A percentile compares a stretch with the other conserved stretches of the same genome.
Evolutionary conservation across 1,140 invertebrate species (phyloP).

Genomic region (Trachymyrmex septentrionalis): DNA sequence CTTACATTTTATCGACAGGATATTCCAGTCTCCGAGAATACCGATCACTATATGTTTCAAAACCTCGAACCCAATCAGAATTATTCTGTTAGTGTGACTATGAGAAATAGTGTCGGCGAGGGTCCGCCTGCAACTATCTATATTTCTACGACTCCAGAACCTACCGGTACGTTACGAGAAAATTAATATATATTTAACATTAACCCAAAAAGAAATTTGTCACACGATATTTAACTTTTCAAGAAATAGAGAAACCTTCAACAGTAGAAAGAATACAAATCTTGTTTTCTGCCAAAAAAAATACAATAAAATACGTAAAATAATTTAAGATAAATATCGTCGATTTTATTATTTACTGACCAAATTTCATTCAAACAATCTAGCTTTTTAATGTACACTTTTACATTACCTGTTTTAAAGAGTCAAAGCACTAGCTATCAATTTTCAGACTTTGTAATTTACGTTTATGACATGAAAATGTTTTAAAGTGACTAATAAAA

Average conservation of each 20-base stretch:
- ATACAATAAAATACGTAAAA: not conserved
- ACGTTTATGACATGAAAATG: not conserved
- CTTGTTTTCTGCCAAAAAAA: not conserved
- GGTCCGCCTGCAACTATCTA: conserved; percentile 90
- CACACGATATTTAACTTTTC: not conserved
- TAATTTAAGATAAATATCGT: not conserved
- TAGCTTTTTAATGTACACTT: not conserved
- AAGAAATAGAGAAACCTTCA: not conserved
- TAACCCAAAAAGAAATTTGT: not conserved
- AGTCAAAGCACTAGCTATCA: not conserved
- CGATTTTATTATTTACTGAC: not conserved
- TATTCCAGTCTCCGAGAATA: conserved; percentile 90
- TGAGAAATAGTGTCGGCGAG: conserved; percentile 93
- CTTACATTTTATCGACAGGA: conserved; percentile 88
- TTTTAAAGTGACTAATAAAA: not conserved
- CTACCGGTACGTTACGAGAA: conserved; percentile 87
- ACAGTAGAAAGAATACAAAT: not conserved
- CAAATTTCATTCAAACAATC: not conserved
- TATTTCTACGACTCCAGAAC: conserved; percentile 90
- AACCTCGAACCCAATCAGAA: conserved; percentile 91
- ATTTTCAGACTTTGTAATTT: conserved; percentile 8
- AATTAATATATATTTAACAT: not conserved
- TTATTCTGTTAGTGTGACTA: conserved; percentile 92
- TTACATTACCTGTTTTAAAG: not conserved
- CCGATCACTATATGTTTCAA: conserved; percentile 91